phyloP scores from a whole-genome alignment of 2,797 vertebrate genomes.

The Octomys mimax region DNA sequence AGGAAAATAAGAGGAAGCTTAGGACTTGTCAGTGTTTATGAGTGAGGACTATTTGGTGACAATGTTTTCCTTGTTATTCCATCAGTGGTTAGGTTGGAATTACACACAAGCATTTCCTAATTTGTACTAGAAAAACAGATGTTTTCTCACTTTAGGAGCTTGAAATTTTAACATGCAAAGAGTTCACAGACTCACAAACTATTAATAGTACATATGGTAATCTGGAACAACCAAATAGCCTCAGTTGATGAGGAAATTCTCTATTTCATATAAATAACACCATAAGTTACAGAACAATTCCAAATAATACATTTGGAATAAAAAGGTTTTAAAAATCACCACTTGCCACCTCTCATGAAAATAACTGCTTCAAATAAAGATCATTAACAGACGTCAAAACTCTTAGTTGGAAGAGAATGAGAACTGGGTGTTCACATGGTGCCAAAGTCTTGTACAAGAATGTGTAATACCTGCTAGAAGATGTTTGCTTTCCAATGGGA shows the following conservation, averaged over 20 bases:
- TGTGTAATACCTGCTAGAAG: neutral
- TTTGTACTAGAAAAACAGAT: conserved; percentile 2
- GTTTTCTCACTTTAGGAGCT: neutral
- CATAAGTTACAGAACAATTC: neutral
- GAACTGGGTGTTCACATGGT: neutral
- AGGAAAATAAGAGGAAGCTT: neutral
- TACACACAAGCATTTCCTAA: neutral
- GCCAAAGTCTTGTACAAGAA: neutral
- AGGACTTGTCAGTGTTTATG: neutral
- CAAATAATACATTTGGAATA: conserved; percentile 49
- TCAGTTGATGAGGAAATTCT: neutral
- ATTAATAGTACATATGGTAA: neutral
- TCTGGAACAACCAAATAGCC: neutral
- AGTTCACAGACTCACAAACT: neutral
- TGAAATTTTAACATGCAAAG: conserved; percentile 34
- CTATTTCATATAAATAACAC: neutral
- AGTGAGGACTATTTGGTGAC: neutral
- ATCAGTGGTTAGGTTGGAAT: neutral
- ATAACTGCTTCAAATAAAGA: conserved; percentile 17
- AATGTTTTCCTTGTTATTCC: neutral
- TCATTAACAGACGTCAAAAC: conserved; percentile 8
- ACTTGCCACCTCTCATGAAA: neutral
- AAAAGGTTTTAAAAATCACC: neutral
- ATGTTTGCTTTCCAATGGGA: neutral
- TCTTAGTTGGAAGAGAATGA: neutral